A percentile compares a stretch with the other conserved stretches of the same genome.
Conservation (phyloP, 2,888 invertebrate species). For the Cheilosia vulpina region DNA sequence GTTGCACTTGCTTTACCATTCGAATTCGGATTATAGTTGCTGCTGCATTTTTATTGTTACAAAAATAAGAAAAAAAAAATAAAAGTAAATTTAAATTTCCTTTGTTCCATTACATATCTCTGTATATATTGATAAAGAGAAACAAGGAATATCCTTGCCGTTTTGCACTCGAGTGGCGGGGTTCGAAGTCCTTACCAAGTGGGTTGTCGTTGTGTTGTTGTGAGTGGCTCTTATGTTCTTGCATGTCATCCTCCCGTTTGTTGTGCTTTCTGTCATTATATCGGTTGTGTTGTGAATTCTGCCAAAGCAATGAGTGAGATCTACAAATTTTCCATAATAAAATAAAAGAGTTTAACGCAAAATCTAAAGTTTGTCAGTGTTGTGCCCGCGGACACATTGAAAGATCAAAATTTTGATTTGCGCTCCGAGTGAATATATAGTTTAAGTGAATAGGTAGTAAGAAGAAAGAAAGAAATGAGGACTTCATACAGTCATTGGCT, state of each 20-base stretch:
- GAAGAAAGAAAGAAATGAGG: slow-evolving; percentile 35
- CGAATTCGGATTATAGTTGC: slow-evolving; percentile 27
- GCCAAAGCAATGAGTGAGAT: slow-evolving; percentile 65
- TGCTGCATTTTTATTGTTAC: slow-evolving; percentile 29
- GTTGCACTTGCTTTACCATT: slow-evolving; percentile 53
- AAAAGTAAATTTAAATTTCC: not conserved
- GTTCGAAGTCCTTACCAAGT: slow-evolving; percentile 49
- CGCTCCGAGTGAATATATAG: not conserved
- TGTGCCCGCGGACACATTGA: slow-evolving; percentile 1
- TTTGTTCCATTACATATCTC: slow-evolving; percentile 16
- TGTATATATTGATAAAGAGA: not conserved
- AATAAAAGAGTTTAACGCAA: slow-evolving; percentile 22
- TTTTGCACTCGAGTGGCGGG: slow-evolving; percentile 53
- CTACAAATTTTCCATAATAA: slow-evolving; percentile 39
- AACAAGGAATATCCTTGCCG: slow-evolving; percentile 20
- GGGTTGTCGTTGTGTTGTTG: slow-evolving; percentile 25
- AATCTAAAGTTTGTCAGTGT: slow-evolving; percentile 23
- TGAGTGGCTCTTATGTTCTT: slow-evolving; percentile 16
- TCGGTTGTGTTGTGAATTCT: slow-evolving; percentile 59
- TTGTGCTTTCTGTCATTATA: slow-evolving; percentile 33
- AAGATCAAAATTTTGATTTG: not conserved
- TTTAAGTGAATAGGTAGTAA: not conserved
- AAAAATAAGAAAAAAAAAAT: slow-evolving; percentile 20
- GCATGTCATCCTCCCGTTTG: slow-evolving; percentile 62
- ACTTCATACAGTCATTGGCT: slow-evolving; percentile 51